Conservation (phyloP, 2,888 invertebrate species). For the Apamea crenata region DNA sequence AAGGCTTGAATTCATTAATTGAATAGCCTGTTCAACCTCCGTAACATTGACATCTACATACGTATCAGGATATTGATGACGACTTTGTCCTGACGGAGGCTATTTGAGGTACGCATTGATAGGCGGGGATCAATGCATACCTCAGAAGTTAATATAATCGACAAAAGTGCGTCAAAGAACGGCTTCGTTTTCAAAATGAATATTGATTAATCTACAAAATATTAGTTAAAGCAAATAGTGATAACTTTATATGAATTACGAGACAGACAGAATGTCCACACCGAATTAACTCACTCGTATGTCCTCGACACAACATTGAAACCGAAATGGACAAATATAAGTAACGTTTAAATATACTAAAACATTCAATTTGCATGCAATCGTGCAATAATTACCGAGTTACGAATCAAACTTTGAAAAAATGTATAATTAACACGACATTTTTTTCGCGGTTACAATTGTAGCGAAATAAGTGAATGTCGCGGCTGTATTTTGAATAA, state of each 20-base stretch:
- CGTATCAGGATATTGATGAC: background rate
- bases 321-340: slow-evolving; percentile 56
- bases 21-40: background rate
- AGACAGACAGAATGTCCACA: slow-evolving; percentile 32
- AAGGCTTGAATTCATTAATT: background rate
- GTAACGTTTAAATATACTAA: slow-evolving; percentile 57
- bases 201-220: slow-evolving; percentile 6
- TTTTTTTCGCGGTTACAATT: slow-evolving; percentile 25
- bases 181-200: slow-evolving; percentile 5
- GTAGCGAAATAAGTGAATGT: slow-evolving; percentile 59
- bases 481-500: slow-evolving; percentile 36
- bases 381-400: slow-evolving; percentile 49
- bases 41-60: background rate
- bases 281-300: slow-evolving; percentile 27
- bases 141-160: background rate
- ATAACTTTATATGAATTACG: slow-evolving; percentile 20
- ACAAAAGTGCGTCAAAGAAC: background rate
- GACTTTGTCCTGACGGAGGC: background rate
- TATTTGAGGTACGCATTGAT: background rate
- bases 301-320: slow-evolving; percentile 61
- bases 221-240: background rate
- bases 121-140: too few relatives aligned
- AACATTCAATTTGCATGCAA: slow-evolving; percentile 59
- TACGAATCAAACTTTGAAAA: slow-evolving; percentile 41
- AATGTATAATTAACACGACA: slow-evolving; percentile 49